phyloP scores from a whole-genome alignment of 2,797 vertebrate genomes.

The Myotis vivesi region DNA sequence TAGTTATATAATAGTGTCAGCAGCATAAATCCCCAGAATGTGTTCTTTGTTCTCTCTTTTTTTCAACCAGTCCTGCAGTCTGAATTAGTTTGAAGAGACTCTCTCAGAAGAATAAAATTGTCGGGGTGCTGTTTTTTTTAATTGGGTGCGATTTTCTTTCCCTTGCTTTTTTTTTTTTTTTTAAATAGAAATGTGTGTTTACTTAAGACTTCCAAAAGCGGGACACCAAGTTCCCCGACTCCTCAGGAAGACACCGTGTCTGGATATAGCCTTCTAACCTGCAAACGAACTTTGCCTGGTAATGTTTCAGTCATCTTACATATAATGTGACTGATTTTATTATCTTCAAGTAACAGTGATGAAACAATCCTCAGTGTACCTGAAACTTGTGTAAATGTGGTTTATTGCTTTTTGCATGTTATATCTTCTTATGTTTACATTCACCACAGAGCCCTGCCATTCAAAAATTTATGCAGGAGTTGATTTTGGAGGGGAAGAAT shows the following conservation, averaged over 20 bases:
- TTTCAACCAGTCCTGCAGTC: background rate
- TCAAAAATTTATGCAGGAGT: constrained; percentile 71
- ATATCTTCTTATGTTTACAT: background rate
- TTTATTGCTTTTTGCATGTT: background rate
- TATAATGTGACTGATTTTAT: background rate
- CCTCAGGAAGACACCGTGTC: constrained; percentile 78
- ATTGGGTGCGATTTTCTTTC: background rate
- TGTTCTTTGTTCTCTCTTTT: background rate
- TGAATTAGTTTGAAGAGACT: background rate
- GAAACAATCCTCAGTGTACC: background rate
- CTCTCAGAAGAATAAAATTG: constrained; percentile 39
- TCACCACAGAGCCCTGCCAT: constrained; percentile 76
- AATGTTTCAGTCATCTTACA: background rate
- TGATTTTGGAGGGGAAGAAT: constrained; percentile 82
- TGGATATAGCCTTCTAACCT: constrained; percentile 84
- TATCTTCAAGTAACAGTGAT: background rate
- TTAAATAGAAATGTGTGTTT: constrained; percentile 83
- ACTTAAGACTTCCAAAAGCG: constrained; percentile 84
- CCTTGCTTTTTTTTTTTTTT: background rate
- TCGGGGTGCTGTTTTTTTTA: background rate
- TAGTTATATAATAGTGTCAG: background rate
- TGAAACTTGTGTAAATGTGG: background rate
- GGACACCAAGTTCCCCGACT: constrained; percentile 69
- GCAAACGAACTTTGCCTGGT: constrained; percentile 77
- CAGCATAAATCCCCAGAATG: background rate